phyloP scores from a whole-genome alignment of 2,797 vertebrate genomes.

The Momotus momota region DNA sequence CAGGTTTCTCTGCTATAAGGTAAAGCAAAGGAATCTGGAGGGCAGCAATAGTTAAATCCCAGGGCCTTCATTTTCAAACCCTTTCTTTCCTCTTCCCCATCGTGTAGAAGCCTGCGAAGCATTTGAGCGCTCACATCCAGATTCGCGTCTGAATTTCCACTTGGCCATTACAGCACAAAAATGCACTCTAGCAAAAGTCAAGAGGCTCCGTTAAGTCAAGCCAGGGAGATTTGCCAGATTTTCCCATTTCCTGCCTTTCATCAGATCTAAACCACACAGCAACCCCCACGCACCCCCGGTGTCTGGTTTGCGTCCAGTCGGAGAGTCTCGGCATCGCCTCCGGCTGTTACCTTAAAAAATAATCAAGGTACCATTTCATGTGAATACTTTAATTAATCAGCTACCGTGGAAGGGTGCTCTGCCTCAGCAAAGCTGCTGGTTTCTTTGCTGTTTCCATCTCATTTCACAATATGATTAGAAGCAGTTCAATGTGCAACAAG shows the following conservation, averaged over 20 bases:
- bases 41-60: not conserved
- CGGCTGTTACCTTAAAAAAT: constrained; percentile 76
- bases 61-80: not conserved
- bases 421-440: not conserved
- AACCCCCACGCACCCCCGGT: constrained; percentile 45
- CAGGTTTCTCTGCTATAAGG: not conserved
- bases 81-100: not conserved
- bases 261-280: constrained; percentile 70
- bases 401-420: constrained; percentile 68
- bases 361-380: constrained; percentile 61
- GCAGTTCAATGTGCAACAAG: constrained; percentile 4
- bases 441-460: not conserved
- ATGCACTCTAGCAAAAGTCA: constrained; percentile 65
- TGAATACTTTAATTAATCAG: constrained; percentile 80
- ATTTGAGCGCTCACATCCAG: constrained; percentile 26
- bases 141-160: constrained; percentile 44
- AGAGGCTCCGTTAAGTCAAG: constrained; percentile 76
- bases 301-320: constrained; percentile 79
- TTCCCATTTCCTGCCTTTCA: constrained; percentile 79
- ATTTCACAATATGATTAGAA: not conserved
- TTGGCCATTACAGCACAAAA: constrained; percentile 67
- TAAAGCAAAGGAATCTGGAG: not conserved
- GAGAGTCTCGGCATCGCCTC: constrained; percentile 51
- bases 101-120: constrained; percentile 19
- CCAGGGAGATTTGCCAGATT: constrained; percentile 72